Evolutionary conservation across 2,888 invertebrate genomes (phyloP).

Genomic region (Spodoptera exigua): DNA sequence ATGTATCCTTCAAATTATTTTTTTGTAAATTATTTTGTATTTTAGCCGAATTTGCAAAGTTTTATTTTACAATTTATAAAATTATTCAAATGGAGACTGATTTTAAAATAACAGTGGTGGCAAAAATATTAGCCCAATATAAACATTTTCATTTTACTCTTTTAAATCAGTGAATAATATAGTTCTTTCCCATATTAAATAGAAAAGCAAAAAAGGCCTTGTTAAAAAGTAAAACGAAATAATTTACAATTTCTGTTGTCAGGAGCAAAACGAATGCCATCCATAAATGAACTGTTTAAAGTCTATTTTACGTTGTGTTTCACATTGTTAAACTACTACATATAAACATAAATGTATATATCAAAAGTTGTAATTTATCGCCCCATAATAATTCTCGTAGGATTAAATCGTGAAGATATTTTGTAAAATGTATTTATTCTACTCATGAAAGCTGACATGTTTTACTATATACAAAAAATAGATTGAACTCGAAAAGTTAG

Average conservation of each 20-base stretch:
- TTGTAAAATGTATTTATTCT: conserved; percentile 23
- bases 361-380: conserved; percentile 18
- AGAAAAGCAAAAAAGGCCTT: no score
- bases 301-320: neutral
- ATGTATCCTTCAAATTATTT: no score
- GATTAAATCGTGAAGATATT: conserved; percentile 21
- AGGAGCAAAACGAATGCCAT: neutral
- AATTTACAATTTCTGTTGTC: neutral
- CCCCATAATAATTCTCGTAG: conserved; percentile 17
- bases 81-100: no score
- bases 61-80: no score
- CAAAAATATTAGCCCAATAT: neutral
- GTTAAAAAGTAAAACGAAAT: neutral
- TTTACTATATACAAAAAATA: conserved; percentile 44
- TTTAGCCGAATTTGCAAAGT: no score
- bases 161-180: neutral
- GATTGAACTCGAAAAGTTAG: conserved; percentile 11
- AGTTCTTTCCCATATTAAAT: no score
- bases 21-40: no score
- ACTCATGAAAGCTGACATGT: conserved; percentile 28
- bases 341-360: conserved; percentile 3
- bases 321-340: neutral
- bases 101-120: neutral
- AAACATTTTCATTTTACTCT: neutral
- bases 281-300: neutral